Base-by-base conservation (phyloP, 2,113 vertebrate genomes). In the Pavo muticus region DNA sequence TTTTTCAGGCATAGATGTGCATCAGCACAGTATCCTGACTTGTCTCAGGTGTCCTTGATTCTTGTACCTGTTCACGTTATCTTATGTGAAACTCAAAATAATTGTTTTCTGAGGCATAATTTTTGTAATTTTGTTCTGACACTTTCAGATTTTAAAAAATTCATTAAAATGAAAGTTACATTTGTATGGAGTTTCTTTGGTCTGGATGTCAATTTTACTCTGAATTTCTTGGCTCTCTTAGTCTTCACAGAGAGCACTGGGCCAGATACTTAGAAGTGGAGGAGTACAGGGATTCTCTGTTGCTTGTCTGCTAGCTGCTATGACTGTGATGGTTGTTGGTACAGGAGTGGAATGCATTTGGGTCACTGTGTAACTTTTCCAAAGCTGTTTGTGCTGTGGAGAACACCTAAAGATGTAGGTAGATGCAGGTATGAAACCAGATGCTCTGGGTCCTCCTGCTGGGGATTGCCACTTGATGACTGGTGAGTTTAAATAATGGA, bases 271-370 rank as follows among this genome's bases (percentile, higher is more conserved):
- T 16, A 60, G 79, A 50, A 64, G 21, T 18, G 18, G 35, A 20
- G 47, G 61, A 73, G 10, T 10, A 4, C 1, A 4, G 29, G 39
- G 5, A 9, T 35, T 57, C 32, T 86, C 17, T 8, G 5, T 60
- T 60, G 52, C 23, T 50, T 0, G 1, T 24, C 40, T 68, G 24
- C 14, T 27, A 7, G 21, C 30, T 71, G 7, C 50, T 72, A 6
- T 4, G 1, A 23, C 25, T n/a, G 30, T 3, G 0, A 1, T 74
- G 24, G 15, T 23, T 44, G 11, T 23, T 44, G 25, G 7, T 87
- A 32, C 0, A 4, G 30, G 13, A 40, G 3, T 52, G 17, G 21
- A 47, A 39, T 35, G 35, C 9, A 2, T 52, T 83, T 47, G 19
- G 18, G 19, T 63, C 1, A 0, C 56, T 32, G 11, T 40, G 37